phyloP scores from a whole-genome alignment of 92 coral and sea anemone genomes.

The Umimayanthus kanabou region DNA sequence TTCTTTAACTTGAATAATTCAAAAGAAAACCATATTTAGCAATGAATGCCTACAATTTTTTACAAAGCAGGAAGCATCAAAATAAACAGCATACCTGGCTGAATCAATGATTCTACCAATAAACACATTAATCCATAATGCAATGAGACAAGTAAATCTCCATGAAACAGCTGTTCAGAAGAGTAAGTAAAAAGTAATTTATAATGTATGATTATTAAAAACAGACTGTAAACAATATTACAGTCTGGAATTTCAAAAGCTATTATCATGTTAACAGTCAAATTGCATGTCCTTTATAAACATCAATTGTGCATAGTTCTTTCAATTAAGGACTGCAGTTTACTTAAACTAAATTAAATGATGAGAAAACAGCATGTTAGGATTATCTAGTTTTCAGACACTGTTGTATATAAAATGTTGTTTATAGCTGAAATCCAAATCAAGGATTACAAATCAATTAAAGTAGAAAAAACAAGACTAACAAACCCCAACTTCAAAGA shows the following conservation, averaged over 20 bases:
- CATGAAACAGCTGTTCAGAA: neutral
- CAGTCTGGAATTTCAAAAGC: neutral
- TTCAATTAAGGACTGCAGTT: neutral
- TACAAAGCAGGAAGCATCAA: neutral
- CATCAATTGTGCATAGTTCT: neutral
- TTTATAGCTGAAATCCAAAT: too few species aligned
- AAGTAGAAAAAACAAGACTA: too few species aligned
- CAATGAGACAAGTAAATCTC: too few species aligned
- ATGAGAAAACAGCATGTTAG: neutral
- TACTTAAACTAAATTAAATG: neutral
- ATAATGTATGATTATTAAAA: too few species aligned
- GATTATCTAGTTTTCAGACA: neutral
- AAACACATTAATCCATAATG: too few species aligned
- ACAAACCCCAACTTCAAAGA: too few species aligned
- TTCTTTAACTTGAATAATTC: too few species aligned
- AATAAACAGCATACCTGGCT: neutral
- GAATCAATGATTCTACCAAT: too few species aligned
- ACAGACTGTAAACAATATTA: neutral
- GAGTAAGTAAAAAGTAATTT: too few species aligned
- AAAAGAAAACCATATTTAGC: neutral
- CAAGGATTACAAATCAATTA: too few species aligned
- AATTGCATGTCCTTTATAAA: neutral
- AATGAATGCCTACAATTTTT: neutral
- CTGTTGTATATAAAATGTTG: too few species aligned
- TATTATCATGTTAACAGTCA: too few species aligned